These are phyloP conservation scores for Zaprionus lachaisei DNA, from an alignment of 1,140 invertebrate species.

Conservation along the genomic window DNA sequence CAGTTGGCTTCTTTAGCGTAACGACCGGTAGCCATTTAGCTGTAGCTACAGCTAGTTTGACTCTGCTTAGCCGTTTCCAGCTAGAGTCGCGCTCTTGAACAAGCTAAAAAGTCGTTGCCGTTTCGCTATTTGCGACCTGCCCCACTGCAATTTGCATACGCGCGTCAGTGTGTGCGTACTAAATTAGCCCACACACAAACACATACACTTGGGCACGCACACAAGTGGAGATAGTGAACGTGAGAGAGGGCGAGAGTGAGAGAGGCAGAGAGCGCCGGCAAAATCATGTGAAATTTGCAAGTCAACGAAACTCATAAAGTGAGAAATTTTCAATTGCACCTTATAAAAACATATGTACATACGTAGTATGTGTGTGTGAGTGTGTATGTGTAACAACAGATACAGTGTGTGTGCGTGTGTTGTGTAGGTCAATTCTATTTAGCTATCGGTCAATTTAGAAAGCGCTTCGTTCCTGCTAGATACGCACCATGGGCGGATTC, in stretches of 20 bases:
- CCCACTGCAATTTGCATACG: constrained; percentile 72
- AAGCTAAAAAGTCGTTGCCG: constrained; percentile 36
- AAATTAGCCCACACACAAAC: constrained; percentile 48
- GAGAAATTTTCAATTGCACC: constrained; percentile 23
- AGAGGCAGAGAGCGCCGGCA: constrained; percentile 54
- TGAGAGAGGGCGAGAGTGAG: constrained; percentile 16
- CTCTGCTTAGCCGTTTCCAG: constrained; percentile 30
- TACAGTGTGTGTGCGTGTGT: not conserved
- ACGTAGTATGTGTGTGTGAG: not conserved
- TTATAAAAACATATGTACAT: not conserved
- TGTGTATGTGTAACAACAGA: not conserved
- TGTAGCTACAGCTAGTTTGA: constrained; percentile 24
- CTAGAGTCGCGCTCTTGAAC: constrained; percentile 47
- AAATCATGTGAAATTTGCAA: constrained; percentile 68
- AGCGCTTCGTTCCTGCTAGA: not conserved
- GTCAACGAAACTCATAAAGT: constrained; percentile 13
- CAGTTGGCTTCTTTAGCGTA: constrained; percentile 26
- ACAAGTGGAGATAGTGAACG: constrained; percentile 15
- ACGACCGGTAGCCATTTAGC: constrained; percentile 43
- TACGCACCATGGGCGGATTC: not conserved
- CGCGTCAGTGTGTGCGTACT: constrained; percentile 52
- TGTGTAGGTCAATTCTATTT: constrained; percentile 6
- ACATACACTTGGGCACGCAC: constrained; percentile 19
- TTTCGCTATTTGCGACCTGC: constrained; percentile 71
- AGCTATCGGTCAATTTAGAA: constrained; percentile 15